Evolutionary conservation across 2,113 vertebrate species (phyloP).

Genomic region (Synchiropus splendidus): DNA sequence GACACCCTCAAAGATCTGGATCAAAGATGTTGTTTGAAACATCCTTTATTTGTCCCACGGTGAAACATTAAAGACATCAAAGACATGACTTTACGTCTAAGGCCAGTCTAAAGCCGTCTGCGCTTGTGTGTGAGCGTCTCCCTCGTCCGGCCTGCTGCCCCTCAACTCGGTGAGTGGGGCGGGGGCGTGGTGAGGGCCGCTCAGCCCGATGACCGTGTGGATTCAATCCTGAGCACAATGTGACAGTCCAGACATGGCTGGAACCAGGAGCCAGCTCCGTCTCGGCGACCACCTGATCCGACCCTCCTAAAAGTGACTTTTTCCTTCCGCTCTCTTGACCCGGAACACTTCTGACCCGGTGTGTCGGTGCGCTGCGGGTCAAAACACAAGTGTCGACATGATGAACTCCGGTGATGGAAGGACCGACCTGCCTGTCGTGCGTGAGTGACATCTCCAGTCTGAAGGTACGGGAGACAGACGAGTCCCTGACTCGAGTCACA

Average conservation of each 20-base stretch:
- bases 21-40: too few species aligned
- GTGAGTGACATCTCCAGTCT: slow-evolving; percentile 52
- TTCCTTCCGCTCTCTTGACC: neutral
- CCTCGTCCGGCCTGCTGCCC: too few species aligned
- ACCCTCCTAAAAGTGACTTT: neutral
- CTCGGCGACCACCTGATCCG: slow-evolving; percentile 28
- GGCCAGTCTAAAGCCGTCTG: too few species aligned
- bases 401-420: slow-evolving; percentile 43
- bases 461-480: slow-evolving; percentile 62
- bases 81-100: too few species aligned
- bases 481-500: too few species aligned
- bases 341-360: neutral
- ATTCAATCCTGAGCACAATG: slow-evolving; percentile 67
- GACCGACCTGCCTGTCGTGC: slow-evolving; percentile 48
- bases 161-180: too few species aligned
- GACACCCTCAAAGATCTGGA: too few species aligned
- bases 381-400: slow-evolving; percentile 5
- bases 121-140: too few species aligned
- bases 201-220: slow-evolving; percentile 62
- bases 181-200: slow-evolving; percentile 64
- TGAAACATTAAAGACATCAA: too few species aligned
- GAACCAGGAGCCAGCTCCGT: slow-evolving; percentile 58
- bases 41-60: too few species aligned
- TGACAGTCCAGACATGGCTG: slow-evolving; percentile 72
- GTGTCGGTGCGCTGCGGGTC: too few species aligned